Percentiles rank a stretch among this genome's conserved stretches.
Conservation (phyloP, 2,113 vertebrate genomes). For the Phoenicopterus ruber region DNA sequence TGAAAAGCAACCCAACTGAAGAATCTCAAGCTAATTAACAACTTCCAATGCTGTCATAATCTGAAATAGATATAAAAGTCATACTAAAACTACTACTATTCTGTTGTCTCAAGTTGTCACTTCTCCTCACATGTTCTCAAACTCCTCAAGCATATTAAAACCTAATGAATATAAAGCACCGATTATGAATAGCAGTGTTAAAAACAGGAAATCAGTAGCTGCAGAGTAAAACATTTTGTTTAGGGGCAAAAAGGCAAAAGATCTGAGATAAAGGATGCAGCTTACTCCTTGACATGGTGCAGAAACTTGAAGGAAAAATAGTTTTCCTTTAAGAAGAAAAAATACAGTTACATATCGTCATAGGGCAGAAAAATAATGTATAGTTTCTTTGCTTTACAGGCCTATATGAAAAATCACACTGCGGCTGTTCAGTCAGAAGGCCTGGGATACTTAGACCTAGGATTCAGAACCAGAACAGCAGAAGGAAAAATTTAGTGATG, state of each 20-base stretch:
- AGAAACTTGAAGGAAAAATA: background rate
- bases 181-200: background rate
- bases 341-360: background rate
- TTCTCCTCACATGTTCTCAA: background rate
- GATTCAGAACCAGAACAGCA: background rate
- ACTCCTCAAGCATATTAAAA: background rate
- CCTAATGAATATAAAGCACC: background rate
- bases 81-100: background rate
- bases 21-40: background rate
- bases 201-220: background rate
- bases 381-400: background rate
- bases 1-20: background rate
- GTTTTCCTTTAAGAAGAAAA: background rate
- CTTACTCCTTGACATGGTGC: background rate
- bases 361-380: background rate
- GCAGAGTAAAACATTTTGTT: background rate
- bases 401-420: background rate
- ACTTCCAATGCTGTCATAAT: background rate
- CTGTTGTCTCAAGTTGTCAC: background rate
- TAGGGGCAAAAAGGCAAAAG: background rate
- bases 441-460: background rate
- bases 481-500: background rate
- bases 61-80: background rate
- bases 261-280: background rate
- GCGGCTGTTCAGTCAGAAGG: background rate